Evolutionary conservation across 2,797 vertebrate genomes (phyloP).

Genomic region (Liasis olivaceus): DNA sequence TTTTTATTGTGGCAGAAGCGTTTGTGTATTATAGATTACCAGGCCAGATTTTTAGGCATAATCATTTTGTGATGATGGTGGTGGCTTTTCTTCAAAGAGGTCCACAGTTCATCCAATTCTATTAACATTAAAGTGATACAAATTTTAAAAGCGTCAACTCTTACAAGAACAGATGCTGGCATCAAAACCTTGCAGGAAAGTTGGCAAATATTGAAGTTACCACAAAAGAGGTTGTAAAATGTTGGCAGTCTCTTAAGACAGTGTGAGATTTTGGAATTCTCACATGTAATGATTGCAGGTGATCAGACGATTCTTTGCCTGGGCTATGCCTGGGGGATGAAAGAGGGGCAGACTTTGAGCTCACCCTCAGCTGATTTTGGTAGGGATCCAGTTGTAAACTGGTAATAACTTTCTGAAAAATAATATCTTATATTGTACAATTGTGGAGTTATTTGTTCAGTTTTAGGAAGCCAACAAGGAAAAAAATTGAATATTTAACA

Average conservation of each 20-base stretch:
- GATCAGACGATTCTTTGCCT: background rate
- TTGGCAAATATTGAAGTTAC: background rate
- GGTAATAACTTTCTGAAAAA: background rate
- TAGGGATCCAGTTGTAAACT: no score
- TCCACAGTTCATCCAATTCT: background rate
- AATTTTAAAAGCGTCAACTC: background rate
- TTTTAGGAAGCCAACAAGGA: background rate
- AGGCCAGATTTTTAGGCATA: background rate
- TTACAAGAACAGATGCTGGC: background rate
- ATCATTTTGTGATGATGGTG: background rate
- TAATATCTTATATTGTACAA: constrained; percentile 40
- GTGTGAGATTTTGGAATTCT: background rate
- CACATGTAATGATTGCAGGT: background rate
- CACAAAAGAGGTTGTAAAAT: background rate
- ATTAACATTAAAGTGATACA: background rate
- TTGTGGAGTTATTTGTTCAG: background rate
- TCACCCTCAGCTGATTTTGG: background rate
- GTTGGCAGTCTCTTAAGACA: background rate
- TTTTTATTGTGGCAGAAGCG: background rate
- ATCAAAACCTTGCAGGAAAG: background rate
- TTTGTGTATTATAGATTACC: background rate
- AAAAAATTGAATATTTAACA: background rate
- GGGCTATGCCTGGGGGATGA: background rate
- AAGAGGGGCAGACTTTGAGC: background rate
- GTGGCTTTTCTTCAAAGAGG: background rate